A percentile compares a stretch with the other conserved stretches of the same genome.
Conservation (phyloP, 2,113 vertebrate genomes). For the Nipponia nippon region DNA sequence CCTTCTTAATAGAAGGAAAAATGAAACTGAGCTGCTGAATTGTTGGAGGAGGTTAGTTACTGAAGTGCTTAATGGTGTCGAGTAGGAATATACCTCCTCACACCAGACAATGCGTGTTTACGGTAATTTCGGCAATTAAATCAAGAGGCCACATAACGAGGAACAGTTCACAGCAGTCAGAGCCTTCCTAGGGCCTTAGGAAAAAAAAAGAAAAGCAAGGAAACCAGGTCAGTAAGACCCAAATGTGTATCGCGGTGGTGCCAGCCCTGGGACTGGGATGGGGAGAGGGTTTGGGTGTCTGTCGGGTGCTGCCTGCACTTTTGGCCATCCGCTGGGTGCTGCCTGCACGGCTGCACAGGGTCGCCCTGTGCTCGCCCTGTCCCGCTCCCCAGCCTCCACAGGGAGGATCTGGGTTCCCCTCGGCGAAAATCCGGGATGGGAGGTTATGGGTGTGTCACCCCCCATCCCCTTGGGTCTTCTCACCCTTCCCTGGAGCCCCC, state of each 20-base stretch:
- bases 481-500: not conserved
- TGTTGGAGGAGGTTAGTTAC: not conserved
- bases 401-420: not conserved
- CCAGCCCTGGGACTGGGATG: not conserved
- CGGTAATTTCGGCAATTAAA: not conserved
- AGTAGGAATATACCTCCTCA: not conserved
- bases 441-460: not conserved
- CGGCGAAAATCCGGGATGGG: not conserved
- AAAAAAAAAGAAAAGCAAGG: not conserved
- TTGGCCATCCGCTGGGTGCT: not conserved
- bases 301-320: not conserved
- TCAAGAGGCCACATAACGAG: not conserved
- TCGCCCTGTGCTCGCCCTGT: fast-evolving
- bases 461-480: not conserved
- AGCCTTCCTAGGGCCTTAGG: not conserved
- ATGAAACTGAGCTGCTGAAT: not conserved
- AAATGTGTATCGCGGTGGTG: not conserved
- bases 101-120: not conserved
- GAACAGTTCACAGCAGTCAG: not conserved
- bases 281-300: not conserved
- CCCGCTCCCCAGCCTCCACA: fast-evolving
- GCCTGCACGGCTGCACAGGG: too few species aligned
- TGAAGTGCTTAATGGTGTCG: not conserved
- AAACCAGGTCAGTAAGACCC: not conserved
- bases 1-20: not conserved